Conservation (phyloP, 2,888 invertebrate genomes). For the Plagodis dolabraria region DNA sequence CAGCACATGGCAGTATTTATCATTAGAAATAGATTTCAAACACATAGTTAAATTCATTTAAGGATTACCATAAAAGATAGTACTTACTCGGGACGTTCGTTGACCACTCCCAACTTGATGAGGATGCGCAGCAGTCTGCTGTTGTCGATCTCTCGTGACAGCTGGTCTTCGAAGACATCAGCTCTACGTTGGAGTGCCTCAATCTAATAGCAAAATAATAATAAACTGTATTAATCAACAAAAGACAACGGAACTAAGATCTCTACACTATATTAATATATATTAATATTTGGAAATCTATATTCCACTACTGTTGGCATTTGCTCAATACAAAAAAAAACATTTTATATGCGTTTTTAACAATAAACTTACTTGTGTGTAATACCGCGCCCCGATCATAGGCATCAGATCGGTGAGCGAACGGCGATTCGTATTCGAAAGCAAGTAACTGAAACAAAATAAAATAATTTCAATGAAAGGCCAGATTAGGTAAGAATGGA, state of each 20-base stretch:
- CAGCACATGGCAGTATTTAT: too few species aligned
- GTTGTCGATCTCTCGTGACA: conserved; percentile 97
- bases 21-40: too few species aligned
- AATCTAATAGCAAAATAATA: conserved; percentile 50
- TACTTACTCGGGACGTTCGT: conserved; percentile 95
- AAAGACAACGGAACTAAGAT: too few species aligned
- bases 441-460: conserved; percentile 86
- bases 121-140: conserved; percentile 96
- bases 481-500: too few species aligned
- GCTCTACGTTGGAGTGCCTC: conserved; percentile 95
- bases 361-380: conserved; percentile 90
- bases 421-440: conserved; percentile 87
- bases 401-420: conserved; percentile 99
- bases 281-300: too few species aligned
- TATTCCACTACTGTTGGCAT: too few species aligned
- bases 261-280: too few species aligned
- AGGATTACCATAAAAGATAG: too few species aligned
- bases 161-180: conserved; percentile 95
- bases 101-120: conserved; percentile 96
- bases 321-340: too few species aligned
- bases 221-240: too few species aligned
- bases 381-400: conserved; percentile 99
- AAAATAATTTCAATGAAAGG: neutral
- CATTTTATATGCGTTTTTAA: too few species aligned
- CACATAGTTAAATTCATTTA: too few species aligned